A percentile compares a stretch with the other conserved stretches of the same genome.
Conservation (phyloP, 2,113 vertebrate genomes). For the Phaetusa simplex region DNA sequence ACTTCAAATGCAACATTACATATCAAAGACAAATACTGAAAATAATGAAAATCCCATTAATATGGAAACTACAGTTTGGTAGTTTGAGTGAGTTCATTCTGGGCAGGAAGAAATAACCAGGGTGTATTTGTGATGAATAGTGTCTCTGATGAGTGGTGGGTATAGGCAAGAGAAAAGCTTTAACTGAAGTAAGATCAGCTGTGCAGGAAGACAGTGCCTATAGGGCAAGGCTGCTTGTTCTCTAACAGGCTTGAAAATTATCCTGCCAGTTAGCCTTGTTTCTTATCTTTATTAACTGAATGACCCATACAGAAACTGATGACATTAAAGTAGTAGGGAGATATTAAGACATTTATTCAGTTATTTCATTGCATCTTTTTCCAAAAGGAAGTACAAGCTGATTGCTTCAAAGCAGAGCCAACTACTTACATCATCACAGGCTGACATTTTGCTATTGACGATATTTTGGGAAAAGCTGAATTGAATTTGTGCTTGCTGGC, state of each 20-base stretch:
- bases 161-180: background rate
- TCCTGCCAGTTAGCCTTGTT: background rate
- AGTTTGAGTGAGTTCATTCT: background rate
- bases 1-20: background rate
- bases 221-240: background rate
- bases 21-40: background rate
- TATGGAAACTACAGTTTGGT: background rate
- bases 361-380: background rate
- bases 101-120: background rate
- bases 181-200: background rate
- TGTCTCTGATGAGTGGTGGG: background rate
- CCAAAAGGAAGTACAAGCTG: background rate
- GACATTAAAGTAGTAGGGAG: background rate
- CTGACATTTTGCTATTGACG: background rate
- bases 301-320: background rate
- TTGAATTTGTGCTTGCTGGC: background rate
- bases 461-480: background rate
- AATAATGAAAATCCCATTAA: background rate
- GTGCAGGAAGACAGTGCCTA: background rate
- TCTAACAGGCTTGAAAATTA: background rate
- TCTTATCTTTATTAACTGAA: background rate
- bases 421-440: background rate
- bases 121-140: background rate
- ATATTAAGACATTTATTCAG: background rate
- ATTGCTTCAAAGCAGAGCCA: background rate